A percentile compares a stretch with the other conserved stretches of the same genome.
These are phyloP conservation scores for Hydrocynus forskahlii DNA, from an alignment of 2,797 vertebrate species.

Conservation along the genomic window DNA sequence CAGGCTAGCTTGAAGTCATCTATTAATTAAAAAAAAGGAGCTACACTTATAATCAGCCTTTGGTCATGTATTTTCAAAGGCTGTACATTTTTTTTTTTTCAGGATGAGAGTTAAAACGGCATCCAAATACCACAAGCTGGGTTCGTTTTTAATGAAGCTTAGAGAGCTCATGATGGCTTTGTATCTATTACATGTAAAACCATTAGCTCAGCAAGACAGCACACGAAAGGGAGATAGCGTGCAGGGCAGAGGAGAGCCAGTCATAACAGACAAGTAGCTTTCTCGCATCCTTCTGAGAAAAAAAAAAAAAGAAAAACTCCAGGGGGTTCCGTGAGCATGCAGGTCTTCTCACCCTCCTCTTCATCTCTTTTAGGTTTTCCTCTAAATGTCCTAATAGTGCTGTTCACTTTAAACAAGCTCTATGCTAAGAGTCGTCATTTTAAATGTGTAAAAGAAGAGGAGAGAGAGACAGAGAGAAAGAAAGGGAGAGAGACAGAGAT, in stretches of 20 bases:
- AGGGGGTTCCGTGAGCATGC: constrained; percentile 7
- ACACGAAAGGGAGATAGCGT: neutral
- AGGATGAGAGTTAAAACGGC: neutral
- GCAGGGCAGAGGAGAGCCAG: neutral
- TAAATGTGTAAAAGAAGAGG: neutral
- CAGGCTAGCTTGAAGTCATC: neutral
- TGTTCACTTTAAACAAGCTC: constrained; percentile 27
- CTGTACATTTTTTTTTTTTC: neutral
- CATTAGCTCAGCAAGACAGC: constrained; percentile 5
- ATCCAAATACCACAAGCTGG: neutral
- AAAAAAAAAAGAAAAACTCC: neutral
- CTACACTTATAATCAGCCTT: neutral
- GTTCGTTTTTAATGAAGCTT: neutral
- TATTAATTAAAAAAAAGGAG: neutral
- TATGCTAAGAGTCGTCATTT: constrained; percentile 15
- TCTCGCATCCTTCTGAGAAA: neutral
- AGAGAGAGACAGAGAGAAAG: constrained; percentile 6
- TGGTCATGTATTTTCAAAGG: constrained; percentile 2
- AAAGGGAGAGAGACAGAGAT: constrained; percentile 14
- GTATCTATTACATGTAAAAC: neutral
- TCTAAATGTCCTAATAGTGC: neutral
- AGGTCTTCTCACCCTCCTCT: constrained; percentile 16
- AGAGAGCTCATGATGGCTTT: constrained; percentile 1
- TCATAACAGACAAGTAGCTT: constrained; percentile 22
- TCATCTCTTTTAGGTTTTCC: neutral